Evolutionary conservation across 1,140 invertebrate genomes (phyloP), one percentile per base, ranked within the genome.

Genomic region (Tenebrio molitor): DNA sequence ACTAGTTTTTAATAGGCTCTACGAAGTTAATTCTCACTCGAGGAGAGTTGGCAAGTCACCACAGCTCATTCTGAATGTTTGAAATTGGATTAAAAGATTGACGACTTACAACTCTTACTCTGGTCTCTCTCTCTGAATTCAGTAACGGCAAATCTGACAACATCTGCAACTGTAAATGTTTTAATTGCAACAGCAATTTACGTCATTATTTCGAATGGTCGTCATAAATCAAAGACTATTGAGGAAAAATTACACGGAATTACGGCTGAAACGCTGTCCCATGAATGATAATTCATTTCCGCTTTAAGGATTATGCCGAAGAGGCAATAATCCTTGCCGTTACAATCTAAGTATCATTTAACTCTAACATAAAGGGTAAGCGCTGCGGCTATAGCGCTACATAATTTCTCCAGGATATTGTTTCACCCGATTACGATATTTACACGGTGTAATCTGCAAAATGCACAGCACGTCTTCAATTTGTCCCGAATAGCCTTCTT

Each of bases 151-250:
- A 50, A 8, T 50, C 44, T 50, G 44, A n/a, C n/a, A n/a, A 50
- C 44, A 50, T 50, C 44, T 50, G 44, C 19, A 50, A 50, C 19
- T 17, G 44, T 50, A 21, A 50, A 17, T 50, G 44, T 21, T 50
- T 50, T 50, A 50, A 50, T 50, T 50, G 44, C 19, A 7, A 2
- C 12, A 5, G 44, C 17, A 50, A 50, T 50, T 50, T 50, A 50
- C 23, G 23, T 16, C 44, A 21, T 17, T 19, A 5, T 14, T 19
- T 50, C n/a, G n/a, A n/a, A n/a, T n/a, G n/a, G n/a, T n/a, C 17
- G 15, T 21, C 44, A 21, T 50, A 50, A 50, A 50, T 50, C 44
- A 50, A 50, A 21, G 4, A 19, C 19, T 21, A 50, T 50, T 50
- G 44, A 50, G 44, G 44, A 50, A 50, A 50, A 50, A 4, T 50